Percentiles rank a stretch among this genome's conserved stretches.
Evolutionary conservation across 2,797 vertebrate species (phyloP).

Genomic region (Rallus crepitans): DNA sequence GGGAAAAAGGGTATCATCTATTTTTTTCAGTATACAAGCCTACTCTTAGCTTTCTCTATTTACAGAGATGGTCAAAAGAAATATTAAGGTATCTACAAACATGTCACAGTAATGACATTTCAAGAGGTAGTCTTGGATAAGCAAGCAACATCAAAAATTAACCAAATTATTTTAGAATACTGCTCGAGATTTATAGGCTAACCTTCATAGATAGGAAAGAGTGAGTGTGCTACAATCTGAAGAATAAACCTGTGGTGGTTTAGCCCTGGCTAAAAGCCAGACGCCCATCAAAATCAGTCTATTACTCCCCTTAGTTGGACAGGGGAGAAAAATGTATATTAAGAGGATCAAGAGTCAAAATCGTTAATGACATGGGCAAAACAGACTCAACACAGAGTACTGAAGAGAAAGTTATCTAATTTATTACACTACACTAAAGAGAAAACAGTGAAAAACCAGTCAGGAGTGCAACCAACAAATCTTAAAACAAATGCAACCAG

Average conservation of each 20-base stretch:
- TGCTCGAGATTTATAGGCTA: background rate
- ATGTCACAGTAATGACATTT: constrained; percentile 27
- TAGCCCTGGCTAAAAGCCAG: no score
- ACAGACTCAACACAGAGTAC: no score
- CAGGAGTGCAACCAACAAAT: no score
- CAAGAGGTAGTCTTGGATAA: background rate
- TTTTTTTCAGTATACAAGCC: constrained; percentile 9
- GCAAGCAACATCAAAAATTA: constrained; percentile 30
- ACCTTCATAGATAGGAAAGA: background rate
- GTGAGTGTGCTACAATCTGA: background rate
- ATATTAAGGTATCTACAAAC: background rate
- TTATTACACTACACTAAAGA: no score
- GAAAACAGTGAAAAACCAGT: no score
- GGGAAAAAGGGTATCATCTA: background rate
- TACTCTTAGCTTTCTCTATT: background rate
- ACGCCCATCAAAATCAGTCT: no score
- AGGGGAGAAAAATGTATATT: no score
- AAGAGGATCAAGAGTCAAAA: no score
- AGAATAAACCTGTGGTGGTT: background rate
- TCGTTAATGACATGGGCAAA: no score
- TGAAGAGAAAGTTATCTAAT: no score
- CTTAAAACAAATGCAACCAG: no score
- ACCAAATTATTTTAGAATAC: constrained; percentile 27
- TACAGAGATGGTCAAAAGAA: background rate
- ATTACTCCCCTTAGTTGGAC: no score